Percentiles rank a stretch among this genome's conserved stretches.
Evolutionary conservation across 2,888 invertebrate genomes (phyloP).

Genomic region (Acanthosoma haemorrhoidale): DNA sequence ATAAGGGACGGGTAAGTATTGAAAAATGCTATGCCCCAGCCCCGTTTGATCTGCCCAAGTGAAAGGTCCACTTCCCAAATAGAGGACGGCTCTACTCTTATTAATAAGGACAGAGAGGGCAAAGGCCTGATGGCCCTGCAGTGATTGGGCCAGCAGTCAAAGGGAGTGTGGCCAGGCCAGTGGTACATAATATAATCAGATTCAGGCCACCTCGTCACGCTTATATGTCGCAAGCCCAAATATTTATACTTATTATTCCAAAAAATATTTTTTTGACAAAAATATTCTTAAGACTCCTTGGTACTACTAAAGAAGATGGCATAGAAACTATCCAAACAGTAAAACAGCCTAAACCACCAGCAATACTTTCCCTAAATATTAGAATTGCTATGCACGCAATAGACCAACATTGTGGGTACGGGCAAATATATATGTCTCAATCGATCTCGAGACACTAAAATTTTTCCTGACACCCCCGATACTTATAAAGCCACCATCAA

Average conservation of each 20-base stretch:
- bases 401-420: too few species aligned
- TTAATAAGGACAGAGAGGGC: background rate
- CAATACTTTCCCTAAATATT: too few species aligned
- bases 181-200: too few species aligned
- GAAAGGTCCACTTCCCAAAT: slow-evolving; percentile 9
- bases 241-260: background rate
- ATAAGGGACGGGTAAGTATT: slow-evolving; percentile 5
- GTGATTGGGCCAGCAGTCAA: background rate
- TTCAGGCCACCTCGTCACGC: background rate
- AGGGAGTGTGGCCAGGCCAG: background rate
- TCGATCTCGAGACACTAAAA: too few species aligned
- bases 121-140: background rate
- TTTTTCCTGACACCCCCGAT: too few species aligned
- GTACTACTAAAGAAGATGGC: too few species aligned
- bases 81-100: background rate
- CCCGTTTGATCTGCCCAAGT: slow-evolving; percentile 16
- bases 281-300: too few species aligned
- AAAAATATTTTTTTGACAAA: background rate
- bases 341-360: too few species aligned
- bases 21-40: background rate
- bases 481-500: too few species aligned
- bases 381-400: too few species aligned
- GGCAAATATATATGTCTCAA: too few species aligned
- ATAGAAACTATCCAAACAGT: too few species aligned
- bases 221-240: background rate